Percentiles rank a stretch among this genome's conserved stretches.
These are phyloP conservation scores for Accipiter virgatus DNA, from an alignment of 2,113 vertebrate genomes.

Conservation along the genomic window DNA sequence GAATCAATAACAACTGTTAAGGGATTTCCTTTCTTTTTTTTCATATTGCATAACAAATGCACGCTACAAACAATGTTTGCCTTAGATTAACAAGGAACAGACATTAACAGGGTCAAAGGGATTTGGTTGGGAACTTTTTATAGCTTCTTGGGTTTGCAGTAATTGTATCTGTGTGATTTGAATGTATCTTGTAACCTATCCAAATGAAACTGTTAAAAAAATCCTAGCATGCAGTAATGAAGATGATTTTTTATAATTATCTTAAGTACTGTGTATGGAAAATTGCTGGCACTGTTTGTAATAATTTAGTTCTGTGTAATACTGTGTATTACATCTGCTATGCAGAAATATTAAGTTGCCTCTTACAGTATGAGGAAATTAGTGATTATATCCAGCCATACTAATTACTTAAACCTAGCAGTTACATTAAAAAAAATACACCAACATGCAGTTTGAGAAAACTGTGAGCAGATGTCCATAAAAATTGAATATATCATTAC, in stretches of 20 bases:
- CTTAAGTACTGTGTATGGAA: constrained; percentile 77
- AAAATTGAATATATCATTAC: constrained; percentile 54
- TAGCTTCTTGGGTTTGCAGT: constrained; percentile 68
- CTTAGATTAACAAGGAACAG: constrained; percentile 79
- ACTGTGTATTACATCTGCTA: constrained; percentile 70
- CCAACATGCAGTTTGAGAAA: constrained; percentile 13
- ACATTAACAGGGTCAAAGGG: constrained; percentile 79
- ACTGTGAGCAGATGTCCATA: constrained; percentile 57
- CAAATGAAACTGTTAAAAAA: constrained; percentile 80
- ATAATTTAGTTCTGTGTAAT: constrained; percentile 73
- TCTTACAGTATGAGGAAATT: constrained; percentile 69
- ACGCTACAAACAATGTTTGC: constrained; percentile 75
- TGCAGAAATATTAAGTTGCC: constrained; percentile 72
- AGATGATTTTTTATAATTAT: constrained; percentile 80
- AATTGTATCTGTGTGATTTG: constrained; percentile 77
- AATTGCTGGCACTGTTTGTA: constrained; percentile 74
- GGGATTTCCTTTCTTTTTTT: constrained; percentile 87
- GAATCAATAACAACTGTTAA: constrained; percentile 98
- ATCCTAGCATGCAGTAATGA: constrained; percentile 73
- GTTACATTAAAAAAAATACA: constrained; percentile 56
- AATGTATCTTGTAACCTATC: constrained; percentile 76
- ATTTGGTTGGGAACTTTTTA: constrained; percentile 76
- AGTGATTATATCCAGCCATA: constrained; percentile 62
- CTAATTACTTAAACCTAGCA: constrained; percentile 71
- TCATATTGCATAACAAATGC: constrained; percentile 75